These are phyloP conservation scores for Meteorus cinctellus DNA, from an alignment of 2,888 invertebrate genomes.

Conservation along the genomic window DNA sequence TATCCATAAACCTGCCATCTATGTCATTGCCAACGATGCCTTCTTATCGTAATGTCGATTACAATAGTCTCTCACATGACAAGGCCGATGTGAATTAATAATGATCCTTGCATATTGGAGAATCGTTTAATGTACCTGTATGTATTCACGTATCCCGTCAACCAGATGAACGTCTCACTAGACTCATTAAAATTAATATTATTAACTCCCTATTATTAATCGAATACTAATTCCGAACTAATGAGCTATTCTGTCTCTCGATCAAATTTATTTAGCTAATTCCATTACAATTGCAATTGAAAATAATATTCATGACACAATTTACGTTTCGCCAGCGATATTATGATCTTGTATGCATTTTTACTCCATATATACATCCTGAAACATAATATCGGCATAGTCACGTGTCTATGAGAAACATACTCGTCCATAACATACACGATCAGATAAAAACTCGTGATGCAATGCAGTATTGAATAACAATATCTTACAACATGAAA, in stretches of 20 bases:
- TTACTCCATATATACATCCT: too few species aligned
- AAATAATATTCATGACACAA: too few species aligned
- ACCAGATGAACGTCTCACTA: neutral
- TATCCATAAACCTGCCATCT: too few species aligned
- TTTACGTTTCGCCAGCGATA: too few species aligned
- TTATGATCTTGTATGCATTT: too few species aligned
- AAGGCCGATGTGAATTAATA: neutral
- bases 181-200: neutral
- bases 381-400: too few species aligned
- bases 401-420: too few species aligned
- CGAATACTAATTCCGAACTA: neutral
- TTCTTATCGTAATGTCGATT: neutral
- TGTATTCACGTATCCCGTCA: neutral
- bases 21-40: too few species aligned
- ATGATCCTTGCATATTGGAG: neutral
- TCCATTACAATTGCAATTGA: neutral
- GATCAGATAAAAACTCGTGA: too few species aligned
- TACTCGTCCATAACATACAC: too few species aligned
- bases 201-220: neutral
- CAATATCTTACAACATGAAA: too few species aligned
- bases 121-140: neutral
- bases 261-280: neutral
- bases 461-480: too few species aligned
- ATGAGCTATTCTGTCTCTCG: neutral
- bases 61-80: neutral